Conservation (phyloP, 1,140 invertebrate genomes). For the Drosophila yakuba region DNA sequence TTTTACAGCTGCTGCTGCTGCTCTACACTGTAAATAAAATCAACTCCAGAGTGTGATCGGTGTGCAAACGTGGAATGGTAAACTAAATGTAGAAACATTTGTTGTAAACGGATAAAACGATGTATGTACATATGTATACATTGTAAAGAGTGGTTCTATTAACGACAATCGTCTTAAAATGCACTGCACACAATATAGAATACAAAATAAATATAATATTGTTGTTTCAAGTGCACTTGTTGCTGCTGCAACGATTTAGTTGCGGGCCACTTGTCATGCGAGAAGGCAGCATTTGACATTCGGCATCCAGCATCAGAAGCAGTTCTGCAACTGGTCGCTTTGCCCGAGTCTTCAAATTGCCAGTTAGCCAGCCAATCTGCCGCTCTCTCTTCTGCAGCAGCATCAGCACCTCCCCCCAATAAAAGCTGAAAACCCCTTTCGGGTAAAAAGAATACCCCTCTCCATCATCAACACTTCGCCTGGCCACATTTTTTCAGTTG, state of each 20-base stretch:
- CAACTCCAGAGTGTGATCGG: neutral
- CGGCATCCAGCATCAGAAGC: constrained; percentile 40
- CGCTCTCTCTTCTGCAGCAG: constrained; percentile 11
- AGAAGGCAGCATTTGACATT: constrained; percentile 47
- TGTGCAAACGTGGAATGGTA: no score
- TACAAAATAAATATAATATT: neutral
- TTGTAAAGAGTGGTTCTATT: no score
- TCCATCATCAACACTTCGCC: constrained; percentile 35
- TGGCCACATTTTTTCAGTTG: constrained; percentile 73
- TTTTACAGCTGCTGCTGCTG: constrained; percentile 50
- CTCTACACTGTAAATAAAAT: constrained; percentile 1
- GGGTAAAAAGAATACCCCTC: constrained; percentile 24
- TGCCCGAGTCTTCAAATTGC: constrained; percentile 63
- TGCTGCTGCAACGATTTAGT: constrained; percentile 55
- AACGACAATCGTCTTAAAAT: no score
- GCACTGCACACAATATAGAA: no score
- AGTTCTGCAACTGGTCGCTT: constrained; percentile 46
- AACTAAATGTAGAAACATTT: no score
- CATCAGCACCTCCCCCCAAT: neutral
- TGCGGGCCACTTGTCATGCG: constrained; percentile 66
- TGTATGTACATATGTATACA: no score
- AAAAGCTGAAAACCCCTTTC: constrained; percentile 16
- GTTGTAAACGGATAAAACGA: no score
- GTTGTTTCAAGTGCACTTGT: constrained; percentile 11
- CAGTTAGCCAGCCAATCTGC: constrained; percentile 61